Conservation (phyloP, 2,888 invertebrate genomes). For the Melanargia galathea region DNA sequence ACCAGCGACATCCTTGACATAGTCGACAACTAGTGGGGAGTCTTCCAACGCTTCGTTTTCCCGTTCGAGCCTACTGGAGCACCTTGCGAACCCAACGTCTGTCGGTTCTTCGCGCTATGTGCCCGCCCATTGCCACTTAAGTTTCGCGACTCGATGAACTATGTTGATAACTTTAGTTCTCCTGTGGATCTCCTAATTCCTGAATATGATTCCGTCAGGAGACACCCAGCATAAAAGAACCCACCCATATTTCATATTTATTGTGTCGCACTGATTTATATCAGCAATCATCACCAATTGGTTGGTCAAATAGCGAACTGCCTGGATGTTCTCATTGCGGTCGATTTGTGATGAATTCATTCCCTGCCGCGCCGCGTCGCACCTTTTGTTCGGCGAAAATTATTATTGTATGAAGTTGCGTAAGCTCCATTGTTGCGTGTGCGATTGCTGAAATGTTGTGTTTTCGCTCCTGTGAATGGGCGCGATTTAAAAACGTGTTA, state of each 20-base stretch:
- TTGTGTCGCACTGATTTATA: constrained; percentile 41
- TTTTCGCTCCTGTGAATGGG: constrained; percentile 41
- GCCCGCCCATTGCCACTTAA: too few relatives aligned
- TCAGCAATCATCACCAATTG: constrained; percentile 53
- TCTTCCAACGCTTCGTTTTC: too few relatives aligned
- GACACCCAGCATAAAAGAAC: too few relatives aligned
- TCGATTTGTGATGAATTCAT: constrained; percentile 66
- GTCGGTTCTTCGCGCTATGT: too few relatives aligned
- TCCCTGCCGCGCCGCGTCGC: constrained; percentile 60
- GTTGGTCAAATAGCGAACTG: constrained; percentile 54
- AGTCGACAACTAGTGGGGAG: too few relatives aligned
- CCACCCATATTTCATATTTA: constrained; percentile 10
- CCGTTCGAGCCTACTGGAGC: too few relatives aligned
- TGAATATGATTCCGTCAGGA: too few relatives aligned
- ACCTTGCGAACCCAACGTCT: too few relatives aligned
- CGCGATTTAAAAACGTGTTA: constrained; percentile 21
- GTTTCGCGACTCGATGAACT: too few relatives aligned
- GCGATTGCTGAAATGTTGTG: constrained; percentile 50
- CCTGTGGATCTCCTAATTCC: too few relatives aligned
- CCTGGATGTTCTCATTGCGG: constrained; percentile 61
- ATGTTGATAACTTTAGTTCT: too few relatives aligned
- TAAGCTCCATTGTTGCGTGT: constrained; percentile 55
- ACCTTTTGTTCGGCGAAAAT: constrained; percentile 69
- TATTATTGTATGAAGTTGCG: constrained; percentile 60
- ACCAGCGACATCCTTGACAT: too few relatives aligned